Conservation (phyloP, 2,797 vertebrate species). For the Helicolenus hilgendorfi region DNA sequence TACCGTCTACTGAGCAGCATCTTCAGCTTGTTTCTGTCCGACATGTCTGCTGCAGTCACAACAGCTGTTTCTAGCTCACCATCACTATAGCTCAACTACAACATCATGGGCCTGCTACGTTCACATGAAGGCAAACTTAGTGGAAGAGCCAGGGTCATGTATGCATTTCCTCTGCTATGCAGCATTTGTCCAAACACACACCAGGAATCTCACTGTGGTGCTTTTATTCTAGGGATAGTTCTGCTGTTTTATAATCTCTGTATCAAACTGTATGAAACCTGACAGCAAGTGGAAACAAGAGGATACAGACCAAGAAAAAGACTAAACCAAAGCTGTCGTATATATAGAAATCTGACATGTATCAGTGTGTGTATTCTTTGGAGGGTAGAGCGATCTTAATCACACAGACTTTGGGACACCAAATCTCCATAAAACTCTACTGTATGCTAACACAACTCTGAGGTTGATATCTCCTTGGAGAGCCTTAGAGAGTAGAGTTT, state of each 20-base stretch:
- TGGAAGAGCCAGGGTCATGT: too few relatives aligned
- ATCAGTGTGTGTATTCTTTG: neutral
- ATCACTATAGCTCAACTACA: slow-evolving; percentile 3
- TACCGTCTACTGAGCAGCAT: slow-evolving; percentile 34
- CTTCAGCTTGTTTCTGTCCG: slow-evolving; percentile 16
- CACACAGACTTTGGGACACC: neutral
- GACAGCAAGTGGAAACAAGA: slow-evolving; percentile 7
- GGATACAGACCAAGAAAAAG: neutral
- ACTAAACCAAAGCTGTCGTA: neutral
- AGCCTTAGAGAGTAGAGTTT: slow-evolving; percentile 9
- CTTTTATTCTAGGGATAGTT: neutral
- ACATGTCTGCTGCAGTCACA: slow-evolving; percentile 20
- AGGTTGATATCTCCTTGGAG: slow-evolving; percentile 17
- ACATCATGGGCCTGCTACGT: neutral
- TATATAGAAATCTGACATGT: neutral
- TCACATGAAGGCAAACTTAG: neutral
- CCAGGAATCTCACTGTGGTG: neutral
- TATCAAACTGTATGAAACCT: neutral
- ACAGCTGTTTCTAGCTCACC: slow-evolving; percentile 24
- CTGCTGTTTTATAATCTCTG: neutral
- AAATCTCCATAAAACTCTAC: slow-evolving; percentile 13
- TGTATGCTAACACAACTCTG: neutral
- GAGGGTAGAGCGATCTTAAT: neutral
- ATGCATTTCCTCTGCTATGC: neutral
- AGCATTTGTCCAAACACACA: neutral